Base-by-base conservation (phyloP, 2,888 invertebrate genomes). In the Tolmerus cingulatus region DNA sequence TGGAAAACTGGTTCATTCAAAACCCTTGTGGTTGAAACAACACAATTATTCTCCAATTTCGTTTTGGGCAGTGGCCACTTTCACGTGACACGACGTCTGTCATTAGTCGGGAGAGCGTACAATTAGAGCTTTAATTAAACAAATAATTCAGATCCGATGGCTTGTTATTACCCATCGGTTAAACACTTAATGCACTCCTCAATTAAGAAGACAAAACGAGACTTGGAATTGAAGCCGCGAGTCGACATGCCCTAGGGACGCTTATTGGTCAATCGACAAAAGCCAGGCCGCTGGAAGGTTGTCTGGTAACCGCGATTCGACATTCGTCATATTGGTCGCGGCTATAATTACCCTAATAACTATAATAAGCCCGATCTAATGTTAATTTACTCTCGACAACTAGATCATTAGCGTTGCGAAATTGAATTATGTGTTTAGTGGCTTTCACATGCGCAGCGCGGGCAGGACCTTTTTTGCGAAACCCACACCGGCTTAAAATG, bases 341-440 rank as follows among this genome's bases (percentile, higher is more conserved):
- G 74, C 27, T 85, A 74, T 66, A 85, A 85, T 85, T 85, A 85
- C 19, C 43, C 74, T 85, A 85, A 85, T 85, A 85, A 74, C 85
- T 27, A 74, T 74, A 85, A 85, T 85, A 74, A 30, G 85, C 14
- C 43, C 57, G 37, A 74, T 27, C 43, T 85, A 85, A 85, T 85
- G 46, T 74, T 85, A 85, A 74, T 85, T 85, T 85, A 85, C 74
- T 85, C 74, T 9, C n/a, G 23, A 85, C 74, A 85, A 74, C 74
- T 74, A 46, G 85, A 74, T 85, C 85, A 85, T 85, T 85, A 85
- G 74, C 27, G 74, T 85, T 85, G 85, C 85, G 85, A 85, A 85
- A 85, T 85, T 85, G 74, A 74, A 74, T 74, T 85, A 85, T 85
- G 74, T 82, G 57, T 66, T 82, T 82, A 82, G 57, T 37, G 51